Evolutionary conservation across 2,888 invertebrate genomes (phyloP), one percentile per base, ranked within the genome.

Genomic region (Diarsia brunnea): DNA sequence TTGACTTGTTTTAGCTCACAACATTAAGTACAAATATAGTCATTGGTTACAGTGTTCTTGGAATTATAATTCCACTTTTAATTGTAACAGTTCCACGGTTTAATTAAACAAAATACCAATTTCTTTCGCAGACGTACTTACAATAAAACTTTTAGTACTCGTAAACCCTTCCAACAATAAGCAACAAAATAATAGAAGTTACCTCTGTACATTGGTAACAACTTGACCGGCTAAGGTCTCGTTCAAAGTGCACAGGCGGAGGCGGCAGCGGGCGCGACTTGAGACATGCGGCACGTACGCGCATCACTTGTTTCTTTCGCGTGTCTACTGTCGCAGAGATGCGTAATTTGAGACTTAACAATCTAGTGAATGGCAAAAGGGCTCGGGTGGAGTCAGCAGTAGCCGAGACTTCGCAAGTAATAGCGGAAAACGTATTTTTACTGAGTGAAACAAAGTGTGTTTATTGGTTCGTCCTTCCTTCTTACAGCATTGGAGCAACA

Each of bases 121-220:
- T 76, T 81, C 61, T 47, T 55, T 43, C 49, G 16, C n/a, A 63
- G 74, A 63, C 12, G 16, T 24, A 38, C 38, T 53, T 31, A 12
- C 21, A 63, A 75, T 81, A 75, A 77, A 77, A 63, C 4, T 49
- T 63, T 75, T 27, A 82, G 53, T 64, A 49, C 47, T 63, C 76
- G 53, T 77, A 75, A 77, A 75, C 47, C 63, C 75, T 75, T 75
- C 43, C 16, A 81, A 64, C 63, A 82, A 65, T 82, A 73, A 67
- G 69, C 51, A 47, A 78, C 47, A 72, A 51, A 82, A 73, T 78
- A 75, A 82, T 81, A 69, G 68, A 75, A 83, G 21, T 66, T 71
- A 79, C 68, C 24, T 58, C 38, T 70, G 69, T 43, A 68, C 73
- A 76, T 81, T 71, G 64, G 51, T 60, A 69, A 64, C 60, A 84